Base-by-base conservation (phyloP, 1,140 invertebrate species). In the Drosophila lowei region DNA sequence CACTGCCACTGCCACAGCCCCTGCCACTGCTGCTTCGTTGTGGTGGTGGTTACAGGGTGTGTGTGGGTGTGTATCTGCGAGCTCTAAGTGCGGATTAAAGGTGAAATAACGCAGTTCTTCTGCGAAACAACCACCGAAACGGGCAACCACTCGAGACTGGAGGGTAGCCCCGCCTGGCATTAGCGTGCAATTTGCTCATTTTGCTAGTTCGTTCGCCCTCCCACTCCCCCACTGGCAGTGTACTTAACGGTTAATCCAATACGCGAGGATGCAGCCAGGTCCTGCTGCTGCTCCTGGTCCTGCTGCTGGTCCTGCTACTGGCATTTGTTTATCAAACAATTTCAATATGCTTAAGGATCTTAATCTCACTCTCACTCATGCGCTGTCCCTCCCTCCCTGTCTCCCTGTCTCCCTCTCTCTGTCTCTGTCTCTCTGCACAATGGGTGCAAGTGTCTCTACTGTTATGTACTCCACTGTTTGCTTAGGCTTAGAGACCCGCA, bases 181-280 rank as follows among this genome's bases (percentile, higher is more conserved):
- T 88, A 88, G 83, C 84, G 75, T 88, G 79, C 83, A 88, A 88
- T 88, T 88, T 88, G 83, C 83, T 88, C 83, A 88, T 88, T 88
- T 88, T 70, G 67, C 62, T 68, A 72, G 49, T 66, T 56, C 18
- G 18, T 1, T 18, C 18, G 1, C 1, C 18, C 18, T 2, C 18
- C 2, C 18, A 1, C 9, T 9, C 30, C 8, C 34, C 34, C 11
- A 38, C 34, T 38, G 21, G 52, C 43, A 66, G 46, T 71, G 48
- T 74, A 79, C 63, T 79, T 83, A 79, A 61, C 56, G 63, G 34
- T 57, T 83, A 84, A 84, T 74, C 79, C 79, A 34, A 49, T 41
- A 55, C 59, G 34, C 34, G 34, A 13, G 13, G 11, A 11, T 38
- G 34, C 34, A 4, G 34, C 30, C 30, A 6, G 28, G 28, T 28